Conservation (phyloP, 2,888 invertebrate genomes). For the Adelphocoris suturalis region DNA sequence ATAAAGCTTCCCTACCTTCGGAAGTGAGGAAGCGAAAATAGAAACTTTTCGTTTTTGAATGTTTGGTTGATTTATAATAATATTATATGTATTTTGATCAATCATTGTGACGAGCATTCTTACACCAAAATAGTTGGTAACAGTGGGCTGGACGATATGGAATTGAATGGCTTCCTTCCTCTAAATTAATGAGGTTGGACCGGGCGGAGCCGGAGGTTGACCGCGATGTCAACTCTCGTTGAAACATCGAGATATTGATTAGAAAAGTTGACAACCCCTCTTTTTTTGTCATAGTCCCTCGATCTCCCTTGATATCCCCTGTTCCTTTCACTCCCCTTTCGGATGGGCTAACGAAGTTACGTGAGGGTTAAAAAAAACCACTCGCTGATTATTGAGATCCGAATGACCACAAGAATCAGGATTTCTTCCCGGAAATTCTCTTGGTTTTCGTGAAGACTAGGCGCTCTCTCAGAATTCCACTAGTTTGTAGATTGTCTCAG, state of each 20-base stretch:
- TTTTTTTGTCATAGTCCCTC: constrained; percentile 28
- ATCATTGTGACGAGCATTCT: too few species aligned
- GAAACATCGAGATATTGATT: constrained; percentile 37
- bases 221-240: constrained; percentile 11
- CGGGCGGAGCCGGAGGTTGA: background rate
- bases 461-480: too few species aligned
- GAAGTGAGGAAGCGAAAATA: too few species aligned
- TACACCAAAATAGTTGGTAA: too few species aligned
- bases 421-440: background rate
- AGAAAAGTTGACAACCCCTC: constrained; percentile 27
- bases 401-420: background rate
- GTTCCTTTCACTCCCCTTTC: background rate
- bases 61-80: too few species aligned
- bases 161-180: background rate
- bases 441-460: too few species aligned
- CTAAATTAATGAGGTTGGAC: constrained; percentile 13
- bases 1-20: too few species aligned
- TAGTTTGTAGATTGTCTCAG: too few species aligned
- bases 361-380: constrained; percentile 3
- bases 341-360: background rate
- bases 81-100: too few species aligned
- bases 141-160: background rate
- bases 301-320: constrained; percentile 23
- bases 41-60: too few species aligned
- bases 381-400: constrained; percentile 6